A percentile compares a stretch with the other conserved stretches of the same genome.
Evolutionary conservation across 1,140 invertebrate genomes (phyloP).

Genomic region (Drosophila fuyamai): DNA sequence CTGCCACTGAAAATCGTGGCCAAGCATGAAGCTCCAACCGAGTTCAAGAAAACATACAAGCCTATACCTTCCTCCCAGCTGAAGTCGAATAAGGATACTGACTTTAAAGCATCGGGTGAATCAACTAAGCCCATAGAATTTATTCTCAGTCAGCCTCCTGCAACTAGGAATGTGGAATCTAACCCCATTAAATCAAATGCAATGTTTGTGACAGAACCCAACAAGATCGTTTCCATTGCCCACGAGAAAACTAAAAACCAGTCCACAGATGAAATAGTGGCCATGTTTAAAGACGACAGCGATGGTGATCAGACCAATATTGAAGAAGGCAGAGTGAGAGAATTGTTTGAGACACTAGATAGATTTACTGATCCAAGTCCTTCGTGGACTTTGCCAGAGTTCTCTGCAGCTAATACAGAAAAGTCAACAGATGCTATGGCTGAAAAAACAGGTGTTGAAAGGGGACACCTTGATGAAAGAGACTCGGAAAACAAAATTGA

Average conservation of each 20-base stretch:
- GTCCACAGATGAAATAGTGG: constrained; percentile 19
- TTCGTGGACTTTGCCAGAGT: not conserved
- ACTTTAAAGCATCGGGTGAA: not conserved
- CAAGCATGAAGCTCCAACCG: not conserved
- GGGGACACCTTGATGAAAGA: not conserved
- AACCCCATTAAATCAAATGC: not conserved
- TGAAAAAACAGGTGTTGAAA: not conserved
- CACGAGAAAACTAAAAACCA: not conserved
- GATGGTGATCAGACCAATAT: not conserved
- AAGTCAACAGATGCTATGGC: no score
- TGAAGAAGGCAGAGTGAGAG: not conserved
- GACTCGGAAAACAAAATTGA: not conserved
- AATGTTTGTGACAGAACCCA: not conserved
- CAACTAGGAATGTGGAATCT: not conserved
- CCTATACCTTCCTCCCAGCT: not conserved
- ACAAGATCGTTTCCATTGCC: not conserved
- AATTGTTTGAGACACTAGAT: constrained; percentile 2
- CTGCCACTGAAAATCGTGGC: constrained; percentile 7
- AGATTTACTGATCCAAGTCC: not conserved
- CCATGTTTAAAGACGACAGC: constrained; percentile 5
- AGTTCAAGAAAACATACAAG: not conserved
- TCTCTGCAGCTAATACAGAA: not conserved
- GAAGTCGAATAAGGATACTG: not conserved
- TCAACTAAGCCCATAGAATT: not conserved
- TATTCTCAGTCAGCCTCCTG: not conserved